Evolutionary conservation across 1,140 invertebrate genomes (phyloP), one percentile per base, ranked within the genome.

Genomic region (Hylaeus volcanicus): DNA sequence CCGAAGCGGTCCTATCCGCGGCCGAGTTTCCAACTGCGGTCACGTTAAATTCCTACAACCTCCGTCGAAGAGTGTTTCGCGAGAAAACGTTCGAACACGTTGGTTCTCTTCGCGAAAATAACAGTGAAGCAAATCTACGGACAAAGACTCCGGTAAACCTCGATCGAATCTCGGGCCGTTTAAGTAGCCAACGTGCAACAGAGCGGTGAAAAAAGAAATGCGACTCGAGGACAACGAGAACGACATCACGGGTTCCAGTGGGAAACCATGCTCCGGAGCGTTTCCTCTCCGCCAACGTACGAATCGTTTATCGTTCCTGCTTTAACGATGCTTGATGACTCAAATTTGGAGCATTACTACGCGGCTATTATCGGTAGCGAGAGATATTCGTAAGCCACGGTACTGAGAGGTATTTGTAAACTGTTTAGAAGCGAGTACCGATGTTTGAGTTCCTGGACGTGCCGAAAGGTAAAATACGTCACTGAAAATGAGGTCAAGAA

Each of bases 361-460:
- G 80, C 56, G 15, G 75, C 84, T 86, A 86, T 86, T 86, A 86
- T 86, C 85, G 84, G 84, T 85, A 58, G 41, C 65, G 74, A 65
- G 79, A 71, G 77, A 51, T 81, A 77, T 85, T 85, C 65, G 83
- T 51, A 71, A 77, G 70, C 78, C 71, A 64, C 71, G 43, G 55
- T 41, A 69, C 63, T 58, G 58, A 61, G 74, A 74, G 79, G 61
- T 86, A 82, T 86, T 86, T 86, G 79, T 74, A 86, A 86, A 86
- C 65, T 71, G 79, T 86, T 86, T 86, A 66, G 84, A 74, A 71
- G 15, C 43, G 45, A 48, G 11, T 5, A 6, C 63, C 48, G 48
- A 72, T 69, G 83, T 84, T 85, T 81, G 72, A 85, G 77, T 69
- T 51, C 66, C 58, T 65, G 66, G 76, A 86, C 84, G 84, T 75